Conservation (phyloP, 2,797 vertebrate genomes). For the Epinephelus coioides region DNA sequence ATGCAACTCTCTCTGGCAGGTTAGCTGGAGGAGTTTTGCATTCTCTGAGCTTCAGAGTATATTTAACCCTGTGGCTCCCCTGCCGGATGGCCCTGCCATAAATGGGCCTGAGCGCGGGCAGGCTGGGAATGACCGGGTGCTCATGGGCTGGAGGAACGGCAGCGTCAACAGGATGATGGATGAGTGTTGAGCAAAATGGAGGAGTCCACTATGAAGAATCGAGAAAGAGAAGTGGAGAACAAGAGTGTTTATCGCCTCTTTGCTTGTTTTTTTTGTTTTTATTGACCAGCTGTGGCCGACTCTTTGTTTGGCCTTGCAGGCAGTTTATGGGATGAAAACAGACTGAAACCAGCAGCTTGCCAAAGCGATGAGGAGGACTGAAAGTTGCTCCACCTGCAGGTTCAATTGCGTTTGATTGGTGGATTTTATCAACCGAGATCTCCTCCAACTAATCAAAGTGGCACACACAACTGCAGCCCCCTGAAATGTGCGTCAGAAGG, state of each 20-base stretch:
- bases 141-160: conserved; percentile 48
- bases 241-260: conserved; percentile 5
- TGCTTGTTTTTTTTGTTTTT: conserved; percentile 15
- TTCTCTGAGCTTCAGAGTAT: conserved; percentile 73
- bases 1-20: conserved; percentile 62
- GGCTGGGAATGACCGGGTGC: conserved; percentile 53
- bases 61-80: conserved; percentile 82
- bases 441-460: not conserved
- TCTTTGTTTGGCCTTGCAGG: not conserved
- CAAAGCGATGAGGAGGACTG: not conserved
- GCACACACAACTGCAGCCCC: not conserved
- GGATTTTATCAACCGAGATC: not conserved
- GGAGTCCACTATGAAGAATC: conserved; percentile 39
- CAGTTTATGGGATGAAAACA: conserved; percentile 1
- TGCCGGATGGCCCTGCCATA: conserved; percentile 78
- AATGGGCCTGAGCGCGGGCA: conserved; percentile 70
- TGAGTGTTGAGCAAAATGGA: conserved; percentile 61
- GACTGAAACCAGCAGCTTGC: not conserved
- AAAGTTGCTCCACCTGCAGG: conserved; percentile 14
- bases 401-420: not conserved
- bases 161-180: conserved; percentile 76
- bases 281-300: conserved; percentile 9
- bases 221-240: conserved; percentile 30
- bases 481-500: not conserved
- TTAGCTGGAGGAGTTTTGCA: conserved; percentile 66